Conservation (phyloP, 2,797 vertebrate genomes). For the Megalops cyprinoides region DNA sequence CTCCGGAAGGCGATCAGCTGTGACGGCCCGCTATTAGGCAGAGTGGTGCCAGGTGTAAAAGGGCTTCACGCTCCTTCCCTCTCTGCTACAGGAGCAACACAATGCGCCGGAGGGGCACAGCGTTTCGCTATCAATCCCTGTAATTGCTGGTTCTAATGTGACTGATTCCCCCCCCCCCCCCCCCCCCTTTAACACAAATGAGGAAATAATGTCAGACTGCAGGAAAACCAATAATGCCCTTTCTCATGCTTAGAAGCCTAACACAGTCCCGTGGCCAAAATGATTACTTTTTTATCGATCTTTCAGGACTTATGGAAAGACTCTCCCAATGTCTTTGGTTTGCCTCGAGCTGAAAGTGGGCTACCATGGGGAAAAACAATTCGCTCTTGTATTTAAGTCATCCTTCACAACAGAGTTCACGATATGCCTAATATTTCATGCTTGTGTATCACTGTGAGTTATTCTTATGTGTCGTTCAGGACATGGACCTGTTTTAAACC, state of each 20-base stretch:
- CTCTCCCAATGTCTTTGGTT: background rate
- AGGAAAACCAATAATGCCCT: background rate
- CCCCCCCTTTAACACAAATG: background rate
- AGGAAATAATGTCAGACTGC: background rate
- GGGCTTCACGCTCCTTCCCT: background rate
- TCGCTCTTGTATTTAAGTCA: background rate
- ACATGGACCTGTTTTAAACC: background rate
- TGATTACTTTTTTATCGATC: constrained; percentile 9
- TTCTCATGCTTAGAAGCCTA: constrained; percentile 1
- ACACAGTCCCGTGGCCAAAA: background rate
- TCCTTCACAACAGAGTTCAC: no score
- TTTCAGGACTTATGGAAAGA: background rate
- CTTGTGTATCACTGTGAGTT: no score
- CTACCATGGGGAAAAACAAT: background rate
- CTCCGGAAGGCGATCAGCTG: background rate
- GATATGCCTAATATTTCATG: background rate
- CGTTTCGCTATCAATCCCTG: background rate
- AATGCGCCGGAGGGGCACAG: background rate
- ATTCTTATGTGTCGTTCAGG: background rate
- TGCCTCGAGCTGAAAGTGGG: background rate
- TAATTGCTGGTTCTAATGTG: background rate
- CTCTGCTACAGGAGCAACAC: background rate
- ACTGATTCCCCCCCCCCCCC: background rate
- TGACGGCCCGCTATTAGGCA: background rate
- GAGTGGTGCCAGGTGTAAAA: background rate